Percentiles rank a stretch among this genome's conserved stretches.
Conservation (phyloP, 1,140 invertebrate genomes). For the Sipha flava region DNA sequence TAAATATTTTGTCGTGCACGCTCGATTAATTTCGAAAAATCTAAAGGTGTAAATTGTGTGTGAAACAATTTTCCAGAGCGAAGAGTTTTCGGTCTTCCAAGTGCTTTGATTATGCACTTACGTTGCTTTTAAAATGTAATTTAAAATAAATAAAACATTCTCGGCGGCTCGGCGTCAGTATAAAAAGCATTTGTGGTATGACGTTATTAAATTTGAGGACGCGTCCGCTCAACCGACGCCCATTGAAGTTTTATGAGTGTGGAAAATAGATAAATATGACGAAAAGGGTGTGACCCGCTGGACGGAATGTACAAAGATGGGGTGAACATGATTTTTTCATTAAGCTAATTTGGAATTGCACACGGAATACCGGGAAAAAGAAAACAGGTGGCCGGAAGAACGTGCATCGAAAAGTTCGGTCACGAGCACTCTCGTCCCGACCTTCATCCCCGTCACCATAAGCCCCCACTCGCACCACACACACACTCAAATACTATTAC, state of each 20-base stretch:
- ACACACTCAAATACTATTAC: too few species aligned
- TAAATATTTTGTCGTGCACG: background rate
- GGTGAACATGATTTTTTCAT: background rate
- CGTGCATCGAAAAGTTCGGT: too few species aligned
- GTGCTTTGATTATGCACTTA: background rate
- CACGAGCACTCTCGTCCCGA: too few species aligned
- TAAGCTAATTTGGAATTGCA: background rate
- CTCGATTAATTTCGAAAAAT: background rate
- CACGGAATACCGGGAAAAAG: too few species aligned
- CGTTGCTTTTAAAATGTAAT: background rate
- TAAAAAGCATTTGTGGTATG: too few species aligned
- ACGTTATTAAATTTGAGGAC: too few species aligned
- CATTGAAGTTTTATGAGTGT: background rate
- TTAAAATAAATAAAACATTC: background rate
- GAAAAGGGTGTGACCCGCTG: background rate
- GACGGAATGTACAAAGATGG: background rate
- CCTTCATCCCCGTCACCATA: too few species aligned
- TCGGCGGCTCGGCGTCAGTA: background rate
- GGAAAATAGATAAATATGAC: background rate
- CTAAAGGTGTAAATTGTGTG: background rate
- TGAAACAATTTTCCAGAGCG: background rate
- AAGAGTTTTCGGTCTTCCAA: background rate
- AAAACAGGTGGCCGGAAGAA: too few species aligned
- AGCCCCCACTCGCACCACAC: too few species aligned
- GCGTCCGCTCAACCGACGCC: background rate